Base-by-base conservation (phyloP, 2,797 vertebrate species). In the Serranus cabrilla region DNA sequence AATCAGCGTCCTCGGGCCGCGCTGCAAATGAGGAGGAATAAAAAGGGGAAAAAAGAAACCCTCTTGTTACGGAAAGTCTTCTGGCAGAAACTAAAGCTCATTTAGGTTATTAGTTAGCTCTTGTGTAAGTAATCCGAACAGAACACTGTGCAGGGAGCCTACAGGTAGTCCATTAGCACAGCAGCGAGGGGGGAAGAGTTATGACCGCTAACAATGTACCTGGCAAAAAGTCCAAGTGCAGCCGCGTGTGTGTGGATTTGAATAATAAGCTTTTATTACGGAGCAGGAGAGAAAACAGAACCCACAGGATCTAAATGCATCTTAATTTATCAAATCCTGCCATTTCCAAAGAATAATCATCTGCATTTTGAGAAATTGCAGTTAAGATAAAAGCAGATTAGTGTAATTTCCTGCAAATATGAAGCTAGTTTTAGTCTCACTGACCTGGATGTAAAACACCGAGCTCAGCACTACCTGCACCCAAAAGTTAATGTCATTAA, bases 401-500 rank as follows among this genome's bases (percentile, higher is more conserved):
- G 21, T 18, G n/a, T 5, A 18, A 51, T 60, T 23, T 54, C 56
- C 4, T 27, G 1, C 1, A 5, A 40, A 51, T 56, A 5, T 39
- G 20, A 18, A 40, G 12, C 39, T 25, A 75, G 56, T 34, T 52
- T 14, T 40, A 50, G 71, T 54, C 55, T 23, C 25, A 14, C 10
- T 71, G 78, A 79, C 76, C 79, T 84, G 57, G 56, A 80, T 81
- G 84, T 80, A 25, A 80, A 85, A 75, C 78, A 75, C 58, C 16
- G 1, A 74, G 60, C 85, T 86, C 62, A 83, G 78, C 79, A 72
- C 55, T 69, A 63, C 70, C 59, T 67, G 68, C 49, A 74, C 80
- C 72, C 78, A 42, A 50, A 55, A 56, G 74, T 67, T 83, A 72
- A 67, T 57, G 78, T 75, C 78, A 82, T 90, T 89, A 92, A 87